These are phyloP conservation scores for Ceratitis capitata DNA, from an alignment of 1,140 invertebrate species.

Conservation along the genomic window DNA sequence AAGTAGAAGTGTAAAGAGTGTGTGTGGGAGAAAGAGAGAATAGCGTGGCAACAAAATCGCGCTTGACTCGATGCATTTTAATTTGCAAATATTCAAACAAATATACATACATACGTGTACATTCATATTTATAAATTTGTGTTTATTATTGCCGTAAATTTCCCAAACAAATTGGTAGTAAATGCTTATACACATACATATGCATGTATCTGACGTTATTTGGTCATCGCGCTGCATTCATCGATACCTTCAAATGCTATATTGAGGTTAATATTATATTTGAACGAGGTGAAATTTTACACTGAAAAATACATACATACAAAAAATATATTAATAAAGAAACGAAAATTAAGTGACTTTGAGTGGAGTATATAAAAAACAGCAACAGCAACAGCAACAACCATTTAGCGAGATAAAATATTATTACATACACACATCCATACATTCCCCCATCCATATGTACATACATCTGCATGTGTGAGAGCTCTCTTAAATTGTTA, in stretches of 20 bases:
- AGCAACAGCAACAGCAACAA: neutral
- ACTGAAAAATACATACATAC: neutral
- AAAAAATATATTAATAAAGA: neutral
- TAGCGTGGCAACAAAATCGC: neutral
- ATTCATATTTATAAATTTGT: neutral
- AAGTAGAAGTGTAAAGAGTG: neutral
- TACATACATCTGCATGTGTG: too few relatives aligned
- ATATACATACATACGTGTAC: neutral
- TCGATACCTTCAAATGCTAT: conserved; percentile 16
- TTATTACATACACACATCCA: too few relatives aligned
- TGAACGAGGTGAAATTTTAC: conserved; percentile 26
- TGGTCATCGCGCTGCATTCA: conserved; percentile 2
- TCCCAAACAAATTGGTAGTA: neutral
- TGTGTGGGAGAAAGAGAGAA: neutral
- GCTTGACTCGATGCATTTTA: neutral
- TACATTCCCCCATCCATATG: too few relatives aligned
- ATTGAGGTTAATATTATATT: neutral
- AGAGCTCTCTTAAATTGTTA: neutral
- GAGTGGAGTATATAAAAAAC: neutral
- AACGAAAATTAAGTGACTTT: neutral
- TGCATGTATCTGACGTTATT: neutral
- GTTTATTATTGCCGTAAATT: neutral
- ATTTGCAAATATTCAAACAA: neutral
- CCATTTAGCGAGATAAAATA: too few relatives aligned
- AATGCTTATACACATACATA: neutral